Conservation (phyloP, 2,113 vertebrate genomes). For the Aptenodytes forsteri region DNA sequence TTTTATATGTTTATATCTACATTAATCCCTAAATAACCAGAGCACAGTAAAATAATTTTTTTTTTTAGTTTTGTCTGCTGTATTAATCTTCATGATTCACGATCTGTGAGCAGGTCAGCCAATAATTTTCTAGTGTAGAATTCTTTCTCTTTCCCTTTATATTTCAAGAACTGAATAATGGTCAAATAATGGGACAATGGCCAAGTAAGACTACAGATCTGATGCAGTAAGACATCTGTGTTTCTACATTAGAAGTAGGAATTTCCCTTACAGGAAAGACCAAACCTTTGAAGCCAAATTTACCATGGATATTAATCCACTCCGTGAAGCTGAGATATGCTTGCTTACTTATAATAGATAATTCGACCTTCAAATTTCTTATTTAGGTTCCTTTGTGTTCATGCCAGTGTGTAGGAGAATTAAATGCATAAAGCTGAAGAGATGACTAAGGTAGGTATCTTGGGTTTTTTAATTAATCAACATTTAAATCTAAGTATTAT, state of each 20-base stretch:
- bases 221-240: background rate
- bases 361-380: background rate
- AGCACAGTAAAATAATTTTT: background rate
- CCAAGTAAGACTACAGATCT: background rate
- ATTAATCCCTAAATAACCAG: background rate
- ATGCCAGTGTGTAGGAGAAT: background rate
- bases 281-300: background rate
- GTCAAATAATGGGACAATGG: background rate
- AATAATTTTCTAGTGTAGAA: background rate
- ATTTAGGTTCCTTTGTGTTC: background rate
- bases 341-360: background rate
- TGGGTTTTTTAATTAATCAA: background rate
- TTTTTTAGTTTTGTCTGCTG: background rate
- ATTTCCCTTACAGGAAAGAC: background rate
- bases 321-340: background rate
- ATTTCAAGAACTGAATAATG: background rate
- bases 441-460: background rate
- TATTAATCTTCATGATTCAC: background rate
- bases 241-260: background rate
- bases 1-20: background rate
- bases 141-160: background rate
- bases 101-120: background rate
- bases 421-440: background rate
- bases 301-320: background rate
- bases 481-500: background rate